These are phyloP conservation scores for Orycteropus afer DNA, from an alignment of 2,113 vertebrate genomes.

Conservation along the genomic window DNA sequence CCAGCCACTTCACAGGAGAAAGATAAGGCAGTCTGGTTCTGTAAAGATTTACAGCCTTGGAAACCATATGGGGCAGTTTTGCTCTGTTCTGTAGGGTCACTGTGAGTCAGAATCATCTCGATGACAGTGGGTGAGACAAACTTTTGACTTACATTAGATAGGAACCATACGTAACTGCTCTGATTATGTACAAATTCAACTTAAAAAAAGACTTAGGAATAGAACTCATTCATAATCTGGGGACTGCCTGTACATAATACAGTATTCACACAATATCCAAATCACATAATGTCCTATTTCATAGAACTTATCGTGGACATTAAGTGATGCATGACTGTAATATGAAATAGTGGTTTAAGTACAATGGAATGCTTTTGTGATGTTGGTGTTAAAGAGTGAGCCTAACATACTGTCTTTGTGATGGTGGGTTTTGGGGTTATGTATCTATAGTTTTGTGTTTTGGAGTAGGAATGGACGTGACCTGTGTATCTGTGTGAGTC, in stretches of 20 bases:
- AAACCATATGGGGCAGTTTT: too few relatives aligned
- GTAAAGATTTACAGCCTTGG: too few relatives aligned
- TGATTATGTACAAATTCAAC: not conserved
- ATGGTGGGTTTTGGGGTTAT: not conserved
- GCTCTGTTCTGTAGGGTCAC: too few relatives aligned
- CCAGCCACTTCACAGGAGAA: too few relatives aligned
- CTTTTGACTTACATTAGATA: not conserved
- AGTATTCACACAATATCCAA: not conserved
- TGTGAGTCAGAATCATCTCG: too few relatives aligned
- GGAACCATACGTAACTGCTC: not conserved
- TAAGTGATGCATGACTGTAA: not conserved
- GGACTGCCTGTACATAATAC: not conserved
- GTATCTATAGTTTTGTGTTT: not conserved
- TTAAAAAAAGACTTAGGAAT: not conserved
- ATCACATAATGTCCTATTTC: not conserved
- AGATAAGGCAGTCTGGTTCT: too few relatives aligned
- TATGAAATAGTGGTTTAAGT: not conserved
- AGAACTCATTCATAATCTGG: not conserved
- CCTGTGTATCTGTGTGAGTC: not conserved
- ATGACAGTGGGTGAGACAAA: too few relatives aligned
- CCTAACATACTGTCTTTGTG: not conserved
- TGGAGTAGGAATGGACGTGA: not conserved
- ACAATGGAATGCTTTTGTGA: conserved; percentile 2
- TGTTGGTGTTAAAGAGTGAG: not conserved
- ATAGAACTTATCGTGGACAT: not conserved